Conservation (phyloP, 1,140 invertebrate genomes). For the Bombus affinis region DNA sequence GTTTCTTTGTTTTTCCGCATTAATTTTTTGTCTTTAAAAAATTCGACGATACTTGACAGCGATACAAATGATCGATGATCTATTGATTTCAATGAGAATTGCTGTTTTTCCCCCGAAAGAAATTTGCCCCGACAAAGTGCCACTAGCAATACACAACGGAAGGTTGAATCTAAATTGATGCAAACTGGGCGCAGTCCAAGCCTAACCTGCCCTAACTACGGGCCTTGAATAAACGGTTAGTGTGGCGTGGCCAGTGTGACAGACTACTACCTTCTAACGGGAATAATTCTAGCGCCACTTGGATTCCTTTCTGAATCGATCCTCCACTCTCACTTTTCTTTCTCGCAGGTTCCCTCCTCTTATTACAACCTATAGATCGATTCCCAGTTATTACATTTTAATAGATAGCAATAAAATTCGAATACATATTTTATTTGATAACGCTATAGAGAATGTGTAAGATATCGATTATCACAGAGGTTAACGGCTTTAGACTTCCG, state of each 20-base stretch:
- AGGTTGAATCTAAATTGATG: slow-evolving; percentile 46
- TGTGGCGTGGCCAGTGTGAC: slow-evolving; percentile 8
- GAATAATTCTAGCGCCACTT: slow-evolving; percentile 34
- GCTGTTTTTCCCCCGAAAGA: background rate
- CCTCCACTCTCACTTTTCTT: slow-evolving; percentile 18
- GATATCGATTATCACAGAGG: background rate
- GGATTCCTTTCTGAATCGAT: background rate
- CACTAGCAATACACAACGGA: background rate
- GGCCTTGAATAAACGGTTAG: slow-evolving; percentile 39
- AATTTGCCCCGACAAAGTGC: background rate
- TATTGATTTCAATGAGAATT: background rate
- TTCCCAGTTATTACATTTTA: background rate
- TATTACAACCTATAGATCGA: background rate
- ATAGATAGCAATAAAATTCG: background rate
- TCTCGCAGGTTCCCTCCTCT: background rate
- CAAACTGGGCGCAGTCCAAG: slow-evolving; percentile 50
- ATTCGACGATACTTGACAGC: background rate
- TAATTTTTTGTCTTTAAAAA: background rate
- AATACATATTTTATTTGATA: background rate
- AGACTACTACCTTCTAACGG: slow-evolving; percentile 26
- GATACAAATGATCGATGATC: background rate
- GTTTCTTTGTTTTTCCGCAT: background rate
- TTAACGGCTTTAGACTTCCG: background rate
- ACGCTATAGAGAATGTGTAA: too few species aligned
- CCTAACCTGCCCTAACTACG: slow-evolving; percentile 54